These are phyloP conservation scores for Volucella zonaria DNA, from an alignment of 2,888 invertebrate genomes.

Conservation along the genomic window DNA sequence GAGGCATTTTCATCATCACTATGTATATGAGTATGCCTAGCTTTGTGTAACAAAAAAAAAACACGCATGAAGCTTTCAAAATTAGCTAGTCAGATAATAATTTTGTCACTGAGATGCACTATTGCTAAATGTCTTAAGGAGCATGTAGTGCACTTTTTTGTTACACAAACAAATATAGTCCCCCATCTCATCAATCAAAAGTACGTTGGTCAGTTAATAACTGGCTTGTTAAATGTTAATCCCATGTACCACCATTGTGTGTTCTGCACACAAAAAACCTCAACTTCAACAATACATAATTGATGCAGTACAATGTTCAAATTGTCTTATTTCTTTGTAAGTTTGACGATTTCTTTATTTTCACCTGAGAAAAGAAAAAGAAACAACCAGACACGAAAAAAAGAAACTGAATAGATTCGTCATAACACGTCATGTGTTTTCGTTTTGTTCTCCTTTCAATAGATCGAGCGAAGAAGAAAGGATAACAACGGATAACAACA, in stretches of 20 bases:
- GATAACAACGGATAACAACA: constrained; percentile 27
- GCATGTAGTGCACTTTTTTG: too few relatives aligned
- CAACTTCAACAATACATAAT: constrained; percentile 58
- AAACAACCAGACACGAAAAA: constrained; percentile 6
- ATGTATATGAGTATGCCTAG: neutral
- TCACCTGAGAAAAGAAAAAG: constrained; percentile 21
- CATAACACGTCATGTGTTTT: constrained; percentile 72
- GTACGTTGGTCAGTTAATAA: constrained; percentile 60
- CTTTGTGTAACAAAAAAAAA: neutral
- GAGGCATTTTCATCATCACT: neutral
- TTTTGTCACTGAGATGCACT: too few relatives aligned
- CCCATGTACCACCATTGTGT: constrained; percentile 44
- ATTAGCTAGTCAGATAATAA: neutral
- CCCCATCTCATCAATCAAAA: constrained; percentile 48
- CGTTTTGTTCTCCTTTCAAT: constrained; percentile 13
- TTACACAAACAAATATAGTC: too few relatives aligned
- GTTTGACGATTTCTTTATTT: constrained; percentile 38
- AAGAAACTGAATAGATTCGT: constrained; percentile 70
- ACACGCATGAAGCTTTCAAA: neutral
- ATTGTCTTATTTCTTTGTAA: constrained; percentile 45
- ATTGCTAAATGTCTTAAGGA: too few relatives aligned
- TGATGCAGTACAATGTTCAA: constrained; percentile 58
- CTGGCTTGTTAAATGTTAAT: constrained; percentile 47
- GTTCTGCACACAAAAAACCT: constrained; percentile 25
- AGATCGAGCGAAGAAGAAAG: constrained; percentile 37